A percentile compares a stretch with the other conserved stretches of the same genome.
Conservation (phyloP, 2,888 invertebrate species). For the Nomada fabriciana region DNA sequence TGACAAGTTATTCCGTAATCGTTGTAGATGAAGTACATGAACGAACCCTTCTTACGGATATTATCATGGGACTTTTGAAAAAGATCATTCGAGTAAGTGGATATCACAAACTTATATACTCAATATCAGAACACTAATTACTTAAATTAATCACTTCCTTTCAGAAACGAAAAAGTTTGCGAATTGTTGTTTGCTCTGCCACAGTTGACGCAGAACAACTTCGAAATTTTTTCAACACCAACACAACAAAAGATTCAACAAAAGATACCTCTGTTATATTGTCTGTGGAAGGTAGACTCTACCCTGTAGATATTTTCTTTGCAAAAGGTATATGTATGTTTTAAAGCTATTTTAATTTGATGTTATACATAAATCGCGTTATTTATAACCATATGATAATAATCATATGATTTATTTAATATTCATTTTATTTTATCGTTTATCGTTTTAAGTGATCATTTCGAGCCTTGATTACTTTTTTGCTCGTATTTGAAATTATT, state of each 20-base stretch:
- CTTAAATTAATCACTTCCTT: constrained; percentile 34
- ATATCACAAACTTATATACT: not conserved
- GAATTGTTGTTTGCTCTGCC: constrained; percentile 96
- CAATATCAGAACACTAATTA: not conserved
- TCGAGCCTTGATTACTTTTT: no score
- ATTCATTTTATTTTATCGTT: no score
- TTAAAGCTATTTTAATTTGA: no score
- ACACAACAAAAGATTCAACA: constrained; percentile 82
- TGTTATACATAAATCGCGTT: not conserved
- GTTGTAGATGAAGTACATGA: constrained; percentile 99
- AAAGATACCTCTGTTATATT: constrained; percentile 92
- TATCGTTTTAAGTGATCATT: no score
- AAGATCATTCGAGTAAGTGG: constrained; percentile 91
- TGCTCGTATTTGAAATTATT: no score
- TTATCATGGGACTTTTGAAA: constrained; percentile 96
- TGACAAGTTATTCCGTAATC: constrained; percentile 94
- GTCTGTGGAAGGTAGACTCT: constrained; percentile 94
- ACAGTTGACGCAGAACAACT: constrained; percentile 97
- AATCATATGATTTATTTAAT: not conserved
- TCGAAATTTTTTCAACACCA: constrained; percentile 90
- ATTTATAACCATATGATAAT: no score
- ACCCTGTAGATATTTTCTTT: constrained; percentile 95
- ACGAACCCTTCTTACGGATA: constrained; percentile 95
- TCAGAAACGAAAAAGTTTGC: constrained; percentile 92
- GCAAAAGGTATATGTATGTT: constrained; percentile 86